phyloP scores from a whole-genome alignment of 2,888 invertebrate species.

The Chelonus formosanus region DNA sequence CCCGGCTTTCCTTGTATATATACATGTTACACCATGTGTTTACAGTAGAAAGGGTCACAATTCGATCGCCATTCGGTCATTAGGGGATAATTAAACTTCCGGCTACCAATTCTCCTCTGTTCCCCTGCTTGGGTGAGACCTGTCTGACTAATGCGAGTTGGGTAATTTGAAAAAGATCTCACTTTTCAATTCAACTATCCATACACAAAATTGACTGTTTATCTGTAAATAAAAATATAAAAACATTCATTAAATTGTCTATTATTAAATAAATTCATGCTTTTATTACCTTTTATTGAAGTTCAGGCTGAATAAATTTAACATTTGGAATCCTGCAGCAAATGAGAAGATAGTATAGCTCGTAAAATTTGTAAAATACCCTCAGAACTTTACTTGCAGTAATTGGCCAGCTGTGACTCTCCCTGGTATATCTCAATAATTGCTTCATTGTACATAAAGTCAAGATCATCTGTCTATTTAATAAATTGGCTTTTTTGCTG shows the following conservation, averaged over 20 bases:
- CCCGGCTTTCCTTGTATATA: neutral
- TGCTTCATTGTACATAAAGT: constrained; percentile 5
- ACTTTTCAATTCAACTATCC: too few species aligned
- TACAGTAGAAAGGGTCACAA: constrained; percentile 26
- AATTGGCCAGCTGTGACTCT: constrained; percentile 44
- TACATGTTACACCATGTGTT: constrained; percentile 27
- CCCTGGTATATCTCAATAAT: constrained; percentile 1
- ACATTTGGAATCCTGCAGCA: too few species aligned
- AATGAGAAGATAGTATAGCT: neutral
- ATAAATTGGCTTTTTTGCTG: too few species aligned
- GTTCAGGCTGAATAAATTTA: too few species aligned
- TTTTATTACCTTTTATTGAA: too few species aligned
- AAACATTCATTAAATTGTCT: too few species aligned
- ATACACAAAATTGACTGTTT: too few species aligned
- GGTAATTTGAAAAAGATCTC: too few species aligned
- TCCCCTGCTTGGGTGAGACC: too few species aligned
- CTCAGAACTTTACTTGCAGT: constrained; percentile 36
- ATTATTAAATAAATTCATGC: too few species aligned
- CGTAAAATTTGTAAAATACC: constrained; percentile 35
- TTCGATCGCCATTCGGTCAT: constrained; percentile 33
- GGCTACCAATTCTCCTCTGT: constrained; percentile 7
- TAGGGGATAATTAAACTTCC: constrained; percentile 41
- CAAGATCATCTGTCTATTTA: neutral
- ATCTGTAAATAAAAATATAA: too few species aligned
- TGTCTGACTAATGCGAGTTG: too few species aligned